Percentiles rank a stretch among this genome's conserved stretches.
These are phyloP conservation scores for Leucoraja ocellata DNA, from an alignment of 2,797 vertebrate species.

Conservation along the genomic window DNA sequence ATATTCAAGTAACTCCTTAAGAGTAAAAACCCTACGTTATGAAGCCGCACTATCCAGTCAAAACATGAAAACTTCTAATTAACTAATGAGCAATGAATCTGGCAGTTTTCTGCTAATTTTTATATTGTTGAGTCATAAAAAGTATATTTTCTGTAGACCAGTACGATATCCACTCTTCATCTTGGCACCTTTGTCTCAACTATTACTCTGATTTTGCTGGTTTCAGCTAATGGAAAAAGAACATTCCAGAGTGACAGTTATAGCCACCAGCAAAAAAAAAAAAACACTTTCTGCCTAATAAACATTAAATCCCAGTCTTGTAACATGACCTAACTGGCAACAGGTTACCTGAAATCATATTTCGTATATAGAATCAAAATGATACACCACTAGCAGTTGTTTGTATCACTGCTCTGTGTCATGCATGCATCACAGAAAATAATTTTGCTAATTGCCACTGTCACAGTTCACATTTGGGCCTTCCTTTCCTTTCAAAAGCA, in stretches of 20 bases:
- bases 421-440: background rate
- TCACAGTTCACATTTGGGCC: background rate
- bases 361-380: background rate
- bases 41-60: background rate
- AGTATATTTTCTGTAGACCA: background rate
- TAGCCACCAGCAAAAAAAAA: slow-evolving; percentile 34
- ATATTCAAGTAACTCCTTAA: background rate
- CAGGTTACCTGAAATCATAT: slow-evolving; percentile 23
- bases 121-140: background rate
- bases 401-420: background rate
- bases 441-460: background rate
- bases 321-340: slow-evolving; percentile 23
- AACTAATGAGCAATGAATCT: background rate
- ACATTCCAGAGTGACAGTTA: slow-evolving; percentile 36
- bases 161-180: background rate
- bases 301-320: slow-evolving; percentile 31
- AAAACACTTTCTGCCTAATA: slow-evolving; percentile 29
- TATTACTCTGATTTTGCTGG: background rate
- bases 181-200: background rate
- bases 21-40: background rate
- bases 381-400: background rate
- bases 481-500: background rate
- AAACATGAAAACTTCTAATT: background rate
- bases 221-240: slow-evolving; percentile 33
- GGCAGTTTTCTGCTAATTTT: background rate